phyloP scores from a whole-genome alignment of 2,113 vertebrate genomes.

The Manacus vitellinus region DNA sequence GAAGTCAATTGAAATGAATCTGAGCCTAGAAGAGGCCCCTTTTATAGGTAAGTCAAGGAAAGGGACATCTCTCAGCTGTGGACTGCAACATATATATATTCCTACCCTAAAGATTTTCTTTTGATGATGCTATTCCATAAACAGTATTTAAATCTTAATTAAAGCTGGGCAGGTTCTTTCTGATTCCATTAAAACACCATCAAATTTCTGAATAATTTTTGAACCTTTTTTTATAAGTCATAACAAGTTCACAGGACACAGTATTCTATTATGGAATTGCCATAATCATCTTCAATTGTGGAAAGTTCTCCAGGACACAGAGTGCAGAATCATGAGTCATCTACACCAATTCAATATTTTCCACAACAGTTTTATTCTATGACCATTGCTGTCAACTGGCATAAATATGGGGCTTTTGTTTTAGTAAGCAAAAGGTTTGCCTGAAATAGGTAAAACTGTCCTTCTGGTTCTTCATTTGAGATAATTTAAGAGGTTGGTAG shows the following conservation, averaged over 20 bases:
- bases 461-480: neutral
- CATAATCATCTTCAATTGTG: neutral
- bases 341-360: neutral
- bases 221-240: neutral
- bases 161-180: neutral
- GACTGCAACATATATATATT: neutral
- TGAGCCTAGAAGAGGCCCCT: neutral
- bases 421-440: neutral
- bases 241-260: neutral
- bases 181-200: neutral
- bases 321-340: neutral
- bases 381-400: neutral
- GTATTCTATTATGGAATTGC: neutral
- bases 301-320: neutral
- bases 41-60: neutral
- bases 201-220: neutral
- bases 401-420: neutral
- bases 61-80: neutral
- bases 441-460: neutral
- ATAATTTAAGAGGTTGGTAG: neutral
- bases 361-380: neutral
- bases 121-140: neutral
- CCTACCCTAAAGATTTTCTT: neutral
- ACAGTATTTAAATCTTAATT: neutral
- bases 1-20: neutral